Evolutionary conservation across 2,888 invertebrate genomes (phyloP), one percentile per base, ranked within the genome.

Genomic region (Scaptodrosophila latifasciaeformis): DNA sequence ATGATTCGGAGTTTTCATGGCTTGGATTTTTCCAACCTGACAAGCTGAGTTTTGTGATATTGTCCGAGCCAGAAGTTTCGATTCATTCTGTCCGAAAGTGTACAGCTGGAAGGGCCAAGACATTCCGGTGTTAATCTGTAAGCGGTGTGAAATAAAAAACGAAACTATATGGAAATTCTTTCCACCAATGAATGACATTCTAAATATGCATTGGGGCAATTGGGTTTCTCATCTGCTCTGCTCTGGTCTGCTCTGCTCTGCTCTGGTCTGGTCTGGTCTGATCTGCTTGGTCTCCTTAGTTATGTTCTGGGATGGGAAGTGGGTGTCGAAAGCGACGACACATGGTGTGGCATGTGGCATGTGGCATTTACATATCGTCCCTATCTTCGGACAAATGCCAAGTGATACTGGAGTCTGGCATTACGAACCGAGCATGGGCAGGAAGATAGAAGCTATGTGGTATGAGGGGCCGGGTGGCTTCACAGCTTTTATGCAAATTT

Each of bases 401-500:
- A 24, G 24, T 7, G 4, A 24, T 2, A 10, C 34, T 6, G n/a
- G 10, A 18, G 10, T 18, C 17, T n/a, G n/a, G n/a, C n/a, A n/a
- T n/a, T n/a, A n/a, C n/a, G n/a, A n/a, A n/a, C n/a, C n/a, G n/a
- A n/a, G n/a, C n/a, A n/a, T n/a, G n/a, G n/a, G n/a, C n/a, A n/a
- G n/a, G n/a, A n/a, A n/a, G n/a, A n/a, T n/a, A n/a, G 45, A 10
- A 18, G 21, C 2, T 24, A 4, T 45, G 31, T 31, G 31, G 30
- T 44, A 2, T 17, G 34, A 10, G 18, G 31, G 24, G 12, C 37
- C 29, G 18, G 61, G 47, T 49, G 44, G 54, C 44, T 57, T 47
- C 64, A 74, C 69, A 81, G 78, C 81, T 71, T 77, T 78, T 78
- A 78, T 78, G 79, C 69, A 81, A 81, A 82, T 82, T 82, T 78